Evolutionary conservation across 1,140 invertebrate species (phyloP), one percentile per base, ranked within the genome.

Genomic region (Nylanderia fulva): DNA sequence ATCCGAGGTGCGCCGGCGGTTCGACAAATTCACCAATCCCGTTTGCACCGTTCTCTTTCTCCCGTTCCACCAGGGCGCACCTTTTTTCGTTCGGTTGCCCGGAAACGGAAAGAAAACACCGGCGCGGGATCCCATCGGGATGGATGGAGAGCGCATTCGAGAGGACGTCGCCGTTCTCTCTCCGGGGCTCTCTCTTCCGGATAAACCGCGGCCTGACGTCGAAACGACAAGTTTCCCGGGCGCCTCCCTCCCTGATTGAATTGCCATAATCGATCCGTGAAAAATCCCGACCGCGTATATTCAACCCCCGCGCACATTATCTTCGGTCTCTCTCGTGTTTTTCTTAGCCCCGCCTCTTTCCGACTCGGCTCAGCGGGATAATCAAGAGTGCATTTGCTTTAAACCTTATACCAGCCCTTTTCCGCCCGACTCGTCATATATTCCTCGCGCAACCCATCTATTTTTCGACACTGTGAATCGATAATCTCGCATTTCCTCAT

Each of bases 61-160:
- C 52, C 68, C 27, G 48, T 56, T 21, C 11, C 52, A 8, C 11
- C 84, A 29, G 71, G 39, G 48, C 71, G 45, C 27, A 48, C 76
- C 39, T 71, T 82, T 56, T 52, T 74, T 66, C 21, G 56, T 80
- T 60, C 69, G 74, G 52, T 87, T 84, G 66, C 56, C 83, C 88
- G 88, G 86, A 90, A 90, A 90, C 88, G 88, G 86, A 90, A 90
- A 90, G 88, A 90, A 90, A 90, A 90, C 88, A 90, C 60, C 72
- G 72, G 56, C 66, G 52, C 52, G 45, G 88, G 58, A 90, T 90
- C 56, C 71, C 80, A 64, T 56, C 36, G 58, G 84, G n/a, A 90
- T 80, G 84, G 86, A 90, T 88, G 86, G 89, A 90, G 86, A 90
- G 66, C 66, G 84, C 88, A 90, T 90, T 89, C 88, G 89, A 90